Evolutionary conservation across 2,113 vertebrate genomes (phyloP).

Genomic region (Theristicus caerulescens): DNA sequence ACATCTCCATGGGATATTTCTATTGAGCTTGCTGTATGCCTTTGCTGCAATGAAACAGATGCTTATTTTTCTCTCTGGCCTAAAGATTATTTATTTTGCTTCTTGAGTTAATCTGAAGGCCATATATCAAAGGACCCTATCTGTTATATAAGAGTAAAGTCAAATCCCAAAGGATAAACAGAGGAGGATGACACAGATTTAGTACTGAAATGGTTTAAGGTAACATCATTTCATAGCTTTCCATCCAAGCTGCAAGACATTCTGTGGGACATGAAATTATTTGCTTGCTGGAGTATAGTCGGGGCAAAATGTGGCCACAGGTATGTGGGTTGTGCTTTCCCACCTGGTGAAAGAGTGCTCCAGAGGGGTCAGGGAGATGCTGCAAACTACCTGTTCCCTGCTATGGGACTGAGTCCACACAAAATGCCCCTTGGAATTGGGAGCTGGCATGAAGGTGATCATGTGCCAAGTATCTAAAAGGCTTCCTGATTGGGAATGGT

Average conservation of each 20-base stretch:
- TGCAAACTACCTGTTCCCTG: neutral
- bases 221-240: neutral
- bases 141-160: slow-evolving; percentile 4
- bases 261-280: neutral
- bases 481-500: neutral
- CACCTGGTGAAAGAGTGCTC: neutral
- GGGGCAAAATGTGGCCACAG: neutral
- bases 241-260: neutral
- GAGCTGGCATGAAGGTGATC: neutral
- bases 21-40: slow-evolving; percentile 4
- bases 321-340: neutral
- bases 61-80: slow-evolving; percentile 32
- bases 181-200: neutral
- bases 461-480: neutral
- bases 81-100: slow-evolving; percentile 50
- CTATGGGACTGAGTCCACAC: neutral
- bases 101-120: slow-evolving; percentile 46
- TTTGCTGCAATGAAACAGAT: slow-evolving; percentile 33
- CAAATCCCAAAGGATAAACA: slow-evolving; percentile 9
- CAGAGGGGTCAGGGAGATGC: neutral
- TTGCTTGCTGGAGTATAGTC: neutral
- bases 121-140: slow-evolving; percentile 9
- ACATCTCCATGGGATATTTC: slow-evolving; percentile 42
- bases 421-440: neutral
- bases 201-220: neutral